A percentile compares a stretch with the other conserved stretches of the same genome.
Evolutionary conservation across 2,113 vertebrate genomes (phyloP).

Genomic region (Panthera leo): DNA sequence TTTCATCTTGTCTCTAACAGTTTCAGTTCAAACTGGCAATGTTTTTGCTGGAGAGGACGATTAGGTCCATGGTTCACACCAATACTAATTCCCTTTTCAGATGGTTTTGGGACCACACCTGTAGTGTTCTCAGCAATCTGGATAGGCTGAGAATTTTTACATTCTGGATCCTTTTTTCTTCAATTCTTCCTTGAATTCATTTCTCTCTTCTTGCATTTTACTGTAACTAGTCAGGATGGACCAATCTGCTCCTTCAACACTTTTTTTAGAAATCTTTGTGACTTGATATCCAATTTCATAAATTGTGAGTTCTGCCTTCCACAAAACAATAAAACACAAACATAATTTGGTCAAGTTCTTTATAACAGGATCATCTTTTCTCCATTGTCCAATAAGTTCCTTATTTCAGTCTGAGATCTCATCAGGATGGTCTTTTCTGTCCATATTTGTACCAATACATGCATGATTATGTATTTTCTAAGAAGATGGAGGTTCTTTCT

Average conservation of each 20-base stretch:
- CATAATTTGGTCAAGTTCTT: background rate
- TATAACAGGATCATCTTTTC: background rate
- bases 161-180: background rate
- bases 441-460: background rate
- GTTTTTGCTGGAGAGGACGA: background rate
- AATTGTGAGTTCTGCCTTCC: background rate
- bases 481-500: background rate
- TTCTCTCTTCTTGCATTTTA: background rate
- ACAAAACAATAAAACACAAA: background rate
- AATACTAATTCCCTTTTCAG: background rate
- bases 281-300: background rate
- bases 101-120: background rate
- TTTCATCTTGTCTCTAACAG: background rate
- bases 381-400: background rate
- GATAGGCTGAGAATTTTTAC: background rate
- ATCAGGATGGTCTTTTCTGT: background rate
- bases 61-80: background rate
- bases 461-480: background rate
- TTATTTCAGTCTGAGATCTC: background rate
- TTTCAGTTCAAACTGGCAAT: background rate
- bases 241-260: background rate
- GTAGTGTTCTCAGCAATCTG: background rate
- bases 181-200: background rate
- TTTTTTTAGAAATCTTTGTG: background rate
- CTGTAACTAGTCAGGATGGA: background rate